These are phyloP conservation scores for Trissolcus brochymenae DNA, from an alignment of 2,888 invertebrate genomes.

Conservation along the genomic window DNA sequence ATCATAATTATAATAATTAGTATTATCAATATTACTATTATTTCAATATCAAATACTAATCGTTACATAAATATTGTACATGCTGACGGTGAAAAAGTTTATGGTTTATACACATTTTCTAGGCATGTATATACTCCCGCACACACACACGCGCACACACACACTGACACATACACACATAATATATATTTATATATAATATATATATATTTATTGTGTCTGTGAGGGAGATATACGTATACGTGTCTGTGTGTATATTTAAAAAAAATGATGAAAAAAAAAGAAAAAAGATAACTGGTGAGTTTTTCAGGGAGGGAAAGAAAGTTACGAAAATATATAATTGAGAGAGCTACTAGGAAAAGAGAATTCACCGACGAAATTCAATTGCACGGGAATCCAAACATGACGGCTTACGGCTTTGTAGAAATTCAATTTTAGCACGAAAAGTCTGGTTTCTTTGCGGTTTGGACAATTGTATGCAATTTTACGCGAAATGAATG, in stretches of 20 bases:
- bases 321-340: conserved; percentile 62
- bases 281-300: conserved; percentile 58
- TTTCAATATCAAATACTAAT: conserved; percentile 64
- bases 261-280: conserved; percentile 43
- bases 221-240: conserved; percentile 58
- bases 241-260: conserved; percentile 63
- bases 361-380: conserved; percentile 73
- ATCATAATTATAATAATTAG: conserved; percentile 68
- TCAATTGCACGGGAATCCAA: conserved; percentile 70
- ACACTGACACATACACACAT: conserved; percentile 59
- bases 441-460: conserved; percentile 57
- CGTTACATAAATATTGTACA: conserved; percentile 71
- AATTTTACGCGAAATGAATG: conserved; percentile 39
- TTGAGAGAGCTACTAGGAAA: conserved; percentile 61
- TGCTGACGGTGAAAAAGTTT: conserved; percentile 69
- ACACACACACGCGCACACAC: conserved; percentile 57
- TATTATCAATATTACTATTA: conserved; percentile 70
- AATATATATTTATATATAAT: conserved; percentile 59
- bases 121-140: conserved; percentile 73
- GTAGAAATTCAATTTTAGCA: conserved; percentile 57
- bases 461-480: conserved; percentile 56
- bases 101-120: conserved; percentile 75
- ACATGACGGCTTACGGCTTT: conserved; percentile 70
- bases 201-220: conserved; percentile 59
- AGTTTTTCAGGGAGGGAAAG: conserved; percentile 63